These are phyloP conservation scores for Muntiacus reevesi DNA, from an alignment of 2,113 vertebrate genomes.

Conservation along the genomic window DNA sequence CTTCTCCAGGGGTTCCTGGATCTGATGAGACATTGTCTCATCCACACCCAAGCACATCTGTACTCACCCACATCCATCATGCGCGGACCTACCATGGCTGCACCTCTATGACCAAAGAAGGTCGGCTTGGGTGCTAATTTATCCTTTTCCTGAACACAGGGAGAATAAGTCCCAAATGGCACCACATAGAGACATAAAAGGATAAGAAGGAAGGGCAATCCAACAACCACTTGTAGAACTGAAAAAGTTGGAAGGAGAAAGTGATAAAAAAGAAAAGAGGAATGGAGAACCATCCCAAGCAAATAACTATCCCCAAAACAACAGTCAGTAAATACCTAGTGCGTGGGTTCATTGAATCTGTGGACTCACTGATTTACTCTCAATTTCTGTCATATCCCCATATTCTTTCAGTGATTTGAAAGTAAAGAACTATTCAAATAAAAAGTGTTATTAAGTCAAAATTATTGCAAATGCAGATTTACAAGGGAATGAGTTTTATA, in stretches of 20 bases:
- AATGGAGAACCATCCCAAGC: not conserved
- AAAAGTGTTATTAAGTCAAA: not conserved
- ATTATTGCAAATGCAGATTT: not conserved
- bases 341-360: not conserved
- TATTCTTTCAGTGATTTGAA: not conserved
- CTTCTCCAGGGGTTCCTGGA: not conserved
- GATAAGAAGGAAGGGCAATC: constrained; percentile 86
- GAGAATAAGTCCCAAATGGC: constrained; percentile 93
- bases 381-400: not conserved
- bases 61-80: not conserved
- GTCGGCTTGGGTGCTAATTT: constrained; percentile 87
- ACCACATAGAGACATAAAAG: constrained; percentile 89
- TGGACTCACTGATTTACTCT: not conserved
- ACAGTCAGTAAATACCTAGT: not conserved
- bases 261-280: not conserved
- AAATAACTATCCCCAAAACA: not conserved
- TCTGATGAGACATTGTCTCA: not conserved
- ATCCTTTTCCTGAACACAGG: constrained; percentile 89
- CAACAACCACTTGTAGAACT: constrained; percentile 86
- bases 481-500: not conserved
- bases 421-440: not conserved
- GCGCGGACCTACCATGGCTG: constrained; percentile 89
- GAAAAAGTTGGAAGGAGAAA: constrained; percentile 43
- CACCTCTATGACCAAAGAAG: constrained; percentile 92
- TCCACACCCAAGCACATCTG: not conserved